Conservation (phyloP, 1,140 invertebrate genomes). For the Holotrichia oblita region DNA sequence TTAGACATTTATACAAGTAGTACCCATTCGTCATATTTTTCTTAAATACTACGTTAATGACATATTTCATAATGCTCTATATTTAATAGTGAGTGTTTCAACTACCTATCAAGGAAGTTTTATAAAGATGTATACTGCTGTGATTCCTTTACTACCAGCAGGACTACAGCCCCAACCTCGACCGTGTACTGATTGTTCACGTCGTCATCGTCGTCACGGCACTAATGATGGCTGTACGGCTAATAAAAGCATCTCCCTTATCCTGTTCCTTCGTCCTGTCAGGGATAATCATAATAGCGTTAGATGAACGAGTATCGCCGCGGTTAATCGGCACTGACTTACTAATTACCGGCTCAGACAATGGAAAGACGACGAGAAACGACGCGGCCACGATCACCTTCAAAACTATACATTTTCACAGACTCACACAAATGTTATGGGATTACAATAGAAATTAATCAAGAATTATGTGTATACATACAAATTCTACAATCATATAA, state of each 20-base stretch:
- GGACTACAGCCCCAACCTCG: not conserved
- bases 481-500: no score
- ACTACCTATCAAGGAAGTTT: not conserved
- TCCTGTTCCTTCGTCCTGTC: constrained; percentile 55
- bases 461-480: no score
- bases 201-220: constrained; percentile 31
- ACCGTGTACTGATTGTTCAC: constrained; percentile 32
- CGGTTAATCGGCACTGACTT: constrained; percentile 61
- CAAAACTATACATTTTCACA: not conserved
- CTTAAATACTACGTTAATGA: no score
- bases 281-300: constrained; percentile 61
- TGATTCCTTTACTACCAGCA: not conserved
- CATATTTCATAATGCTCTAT: not conserved
- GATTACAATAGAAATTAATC: no score
- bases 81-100: constrained; percentile 8
- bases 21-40: no score
- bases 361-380: constrained; percentile 53
- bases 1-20: no score
- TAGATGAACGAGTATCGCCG: constrained; percentile 60
- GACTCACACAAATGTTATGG: no score
- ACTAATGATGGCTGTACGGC: constrained; percentile 46
- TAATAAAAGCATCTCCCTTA: constrained; percentile 52
- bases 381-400: not conserved
- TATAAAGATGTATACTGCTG: not conserved
- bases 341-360: constrained; percentile 59